phyloP scores from a whole-genome alignment of 2,797 vertebrate genomes.

The Enoplosus armatus region DNA sequence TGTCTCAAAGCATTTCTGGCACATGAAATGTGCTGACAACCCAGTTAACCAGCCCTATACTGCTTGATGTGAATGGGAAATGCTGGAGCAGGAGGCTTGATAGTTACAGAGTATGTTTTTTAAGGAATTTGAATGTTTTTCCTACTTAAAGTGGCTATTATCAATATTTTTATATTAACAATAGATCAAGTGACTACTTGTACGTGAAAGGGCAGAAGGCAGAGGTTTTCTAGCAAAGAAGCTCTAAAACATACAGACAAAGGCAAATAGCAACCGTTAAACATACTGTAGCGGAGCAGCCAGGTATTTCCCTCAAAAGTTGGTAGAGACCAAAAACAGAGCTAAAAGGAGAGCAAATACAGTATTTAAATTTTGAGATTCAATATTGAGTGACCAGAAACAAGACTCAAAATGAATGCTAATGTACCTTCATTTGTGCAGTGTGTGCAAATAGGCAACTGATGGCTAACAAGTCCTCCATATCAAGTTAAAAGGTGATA shows the following conservation, averaged over 20 bases:
- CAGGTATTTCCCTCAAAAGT: conserved; percentile 20
- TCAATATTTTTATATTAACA: conserved; percentile 2
- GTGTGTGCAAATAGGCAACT: background rate
- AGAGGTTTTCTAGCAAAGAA: background rate
- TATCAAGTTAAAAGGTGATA: background rate
- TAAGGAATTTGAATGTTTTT: background rate
- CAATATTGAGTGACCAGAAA: background rate
- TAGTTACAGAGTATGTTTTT: conserved; percentile 3
- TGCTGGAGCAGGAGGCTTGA: background rate
- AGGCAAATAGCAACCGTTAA: background rate
- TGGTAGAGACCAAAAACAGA: conserved; percentile 11
- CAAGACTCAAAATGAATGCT: background rate
- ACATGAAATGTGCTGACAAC: conserved; percentile 55
- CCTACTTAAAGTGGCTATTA: background rate
- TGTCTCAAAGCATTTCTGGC: conserved; percentile 65
- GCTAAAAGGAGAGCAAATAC: conserved; percentile 11
- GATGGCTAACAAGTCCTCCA: conserved; percentile 1
- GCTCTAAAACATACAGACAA: background rate
- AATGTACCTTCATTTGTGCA: background rate
- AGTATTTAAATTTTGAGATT: background rate
- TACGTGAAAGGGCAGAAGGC: background rate
- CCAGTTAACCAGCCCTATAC: conserved; percentile 30
- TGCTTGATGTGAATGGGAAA: conserved; percentile 19
- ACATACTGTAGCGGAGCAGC: conserved; percentile 17
- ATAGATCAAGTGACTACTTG: background rate